phyloP scores from a whole-genome alignment of 2,113 vertebrate species.

The Maccullochella peelii region DNA sequence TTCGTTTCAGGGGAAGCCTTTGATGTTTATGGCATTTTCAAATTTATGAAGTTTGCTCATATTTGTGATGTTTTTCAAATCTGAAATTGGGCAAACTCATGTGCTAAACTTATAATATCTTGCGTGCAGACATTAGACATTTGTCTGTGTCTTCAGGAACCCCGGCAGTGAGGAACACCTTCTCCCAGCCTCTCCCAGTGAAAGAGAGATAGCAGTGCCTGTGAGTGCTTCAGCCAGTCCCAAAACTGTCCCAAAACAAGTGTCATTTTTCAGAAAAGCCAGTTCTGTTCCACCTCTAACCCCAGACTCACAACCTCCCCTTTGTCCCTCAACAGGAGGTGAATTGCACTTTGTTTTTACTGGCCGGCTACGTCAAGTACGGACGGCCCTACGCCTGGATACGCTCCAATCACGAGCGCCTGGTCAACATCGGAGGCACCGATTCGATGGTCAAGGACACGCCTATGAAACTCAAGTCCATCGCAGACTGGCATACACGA shows the following conservation, averaged over 20 bases:
- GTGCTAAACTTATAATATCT: too few species aligned
- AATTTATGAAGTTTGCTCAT: too few species aligned
- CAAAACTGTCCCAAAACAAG: not conserved
- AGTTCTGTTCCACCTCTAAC: too few species aligned
- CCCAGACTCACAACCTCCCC: not conserved
- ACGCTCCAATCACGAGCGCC: slow-evolving; percentile 86
- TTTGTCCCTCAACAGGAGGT: slow-evolving; percentile 78
- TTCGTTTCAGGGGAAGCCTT: not conserved
- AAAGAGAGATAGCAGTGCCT: slow-evolving; percentile 85
- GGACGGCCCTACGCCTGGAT: slow-evolving; percentile 86
- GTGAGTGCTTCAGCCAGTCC: slow-evolving; percentile 66
- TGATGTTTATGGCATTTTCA: too few species aligned
- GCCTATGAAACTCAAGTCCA: slow-evolving; percentile 85
- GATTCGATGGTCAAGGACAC: slow-evolving; percentile 84
- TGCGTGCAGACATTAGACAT: too few species aligned
- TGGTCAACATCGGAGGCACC: slow-evolving; percentile 82
- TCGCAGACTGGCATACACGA: slow-evolving; percentile 80
- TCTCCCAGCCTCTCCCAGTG: slow-evolving; percentile 87
- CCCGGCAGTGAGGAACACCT: slow-evolving; percentile 76
- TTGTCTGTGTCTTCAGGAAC: slow-evolving; percentile 40
- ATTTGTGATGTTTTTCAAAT: not conserved
- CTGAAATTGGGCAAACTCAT: too few species aligned
- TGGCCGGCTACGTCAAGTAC: slow-evolving; percentile 87
- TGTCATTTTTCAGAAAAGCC: too few species aligned
- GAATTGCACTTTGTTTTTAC: slow-evolving; percentile 86